phyloP scores from a whole-genome alignment of 2,113 vertebrate species.

The Pelobates fuscus region DNA sequence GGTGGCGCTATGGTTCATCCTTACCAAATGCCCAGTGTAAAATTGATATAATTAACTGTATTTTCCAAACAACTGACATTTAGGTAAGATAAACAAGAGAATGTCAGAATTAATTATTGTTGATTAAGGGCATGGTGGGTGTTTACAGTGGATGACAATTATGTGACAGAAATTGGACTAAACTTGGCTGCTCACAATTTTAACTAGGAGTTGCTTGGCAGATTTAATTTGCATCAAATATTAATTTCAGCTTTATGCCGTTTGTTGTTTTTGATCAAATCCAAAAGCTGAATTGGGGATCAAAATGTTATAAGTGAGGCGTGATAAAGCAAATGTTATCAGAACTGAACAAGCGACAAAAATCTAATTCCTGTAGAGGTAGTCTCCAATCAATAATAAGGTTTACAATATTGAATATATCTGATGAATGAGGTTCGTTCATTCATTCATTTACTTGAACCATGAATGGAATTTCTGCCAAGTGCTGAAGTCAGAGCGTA shows the following conservation, averaged over 20 bases:
- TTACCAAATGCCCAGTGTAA: not conserved
- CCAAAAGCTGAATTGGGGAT: not conserved
- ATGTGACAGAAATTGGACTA: not conserved
- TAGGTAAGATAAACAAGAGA: conserved; percentile 2
- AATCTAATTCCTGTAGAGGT: too few relatives aligned
- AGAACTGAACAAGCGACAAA: too few relatives aligned
- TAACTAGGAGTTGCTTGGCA: conserved; percentile 1
- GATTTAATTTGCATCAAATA: not conserved
- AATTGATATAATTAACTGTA: not conserved
- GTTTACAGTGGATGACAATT: conserved; percentile 21
- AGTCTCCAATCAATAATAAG: too few relatives aligned
- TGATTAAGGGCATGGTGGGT: conserved; percentile 7
- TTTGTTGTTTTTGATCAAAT: not conserved
- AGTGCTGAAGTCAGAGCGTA: too few relatives aligned
- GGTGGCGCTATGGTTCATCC: too few relatives aligned
- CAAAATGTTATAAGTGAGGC: too few relatives aligned
- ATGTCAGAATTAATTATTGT: conserved; percentile 18
- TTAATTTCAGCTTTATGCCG: conserved; percentile 1
- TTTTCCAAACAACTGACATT: not conserved
- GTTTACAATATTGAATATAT: too few relatives aligned
- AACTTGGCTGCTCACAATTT: not conserved
- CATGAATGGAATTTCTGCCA: too few relatives aligned
- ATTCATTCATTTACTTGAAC: too few relatives aligned
- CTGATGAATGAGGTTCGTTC: too few relatives aligned
- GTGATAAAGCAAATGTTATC: too few relatives aligned